A percentile compares a stretch with the other conserved stretches of the same genome.
Conservation (phyloP, 2,797 vertebrate genomes). For the Clarias platycephalus region DNA sequence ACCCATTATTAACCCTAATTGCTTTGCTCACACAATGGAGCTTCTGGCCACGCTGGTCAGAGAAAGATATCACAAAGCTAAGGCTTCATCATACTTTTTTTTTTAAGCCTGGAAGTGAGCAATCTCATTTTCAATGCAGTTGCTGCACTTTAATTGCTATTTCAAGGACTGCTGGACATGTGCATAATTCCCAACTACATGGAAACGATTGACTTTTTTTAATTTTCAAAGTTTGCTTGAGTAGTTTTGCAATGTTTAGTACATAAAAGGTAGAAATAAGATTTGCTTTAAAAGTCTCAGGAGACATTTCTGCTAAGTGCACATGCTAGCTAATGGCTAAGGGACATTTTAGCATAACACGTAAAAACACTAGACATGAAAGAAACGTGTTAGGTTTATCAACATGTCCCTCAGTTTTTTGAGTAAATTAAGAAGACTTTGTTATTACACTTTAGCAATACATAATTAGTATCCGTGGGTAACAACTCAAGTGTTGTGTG, state of each 20-base stretch:
- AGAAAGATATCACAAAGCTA: constrained; percentile 10
- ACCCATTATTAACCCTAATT: constrained; percentile 54
- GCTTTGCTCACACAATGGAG: constrained; percentile 26
- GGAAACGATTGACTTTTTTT: not conserved
- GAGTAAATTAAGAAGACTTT: not conserved
- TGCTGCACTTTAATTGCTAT: constrained; percentile 40
- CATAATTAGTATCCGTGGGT: not conserved
- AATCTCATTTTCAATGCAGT: constrained; percentile 26
- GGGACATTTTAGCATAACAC: not conserved
- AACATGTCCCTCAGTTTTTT: not conserved
- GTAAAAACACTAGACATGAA: not conserved
- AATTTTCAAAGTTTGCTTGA: not conserved
- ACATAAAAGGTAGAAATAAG: no score
- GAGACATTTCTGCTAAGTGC: not conserved
- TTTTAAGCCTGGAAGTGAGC: constrained; percentile 30
- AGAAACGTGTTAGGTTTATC: not conserved
- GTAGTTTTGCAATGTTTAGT: not conserved
- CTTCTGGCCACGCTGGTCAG: constrained; percentile 21
- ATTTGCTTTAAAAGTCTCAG: not conserved
- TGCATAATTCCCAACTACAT: not conserved
- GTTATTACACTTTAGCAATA: not conserved
- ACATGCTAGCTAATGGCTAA: not conserved
- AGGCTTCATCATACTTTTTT: constrained; percentile 37
- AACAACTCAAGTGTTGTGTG: not conserved
- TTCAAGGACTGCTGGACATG: constrained; percentile 20